phyloP scores from a whole-genome alignment of 2,797 vertebrate genomes.

The Botia kubotai region DNA sequence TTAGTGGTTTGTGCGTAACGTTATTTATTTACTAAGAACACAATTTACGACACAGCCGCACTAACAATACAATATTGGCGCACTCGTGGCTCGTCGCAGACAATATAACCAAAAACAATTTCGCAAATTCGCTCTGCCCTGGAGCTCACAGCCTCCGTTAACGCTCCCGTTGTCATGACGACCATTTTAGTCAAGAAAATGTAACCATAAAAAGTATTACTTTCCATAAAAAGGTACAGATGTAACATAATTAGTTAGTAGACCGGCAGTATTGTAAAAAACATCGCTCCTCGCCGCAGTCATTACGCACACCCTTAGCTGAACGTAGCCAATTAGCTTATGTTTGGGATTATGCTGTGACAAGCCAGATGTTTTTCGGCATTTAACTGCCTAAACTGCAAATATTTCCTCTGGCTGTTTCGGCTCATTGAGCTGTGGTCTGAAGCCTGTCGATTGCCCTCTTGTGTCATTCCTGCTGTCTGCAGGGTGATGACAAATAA shows the following conservation, averaged over 20 bases:
- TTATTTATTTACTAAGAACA: too few relatives aligned
- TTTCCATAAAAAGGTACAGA: too few relatives aligned
- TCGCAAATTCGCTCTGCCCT: too few relatives aligned
- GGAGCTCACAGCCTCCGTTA: too few relatives aligned
- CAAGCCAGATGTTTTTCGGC: conserved; percentile 46
- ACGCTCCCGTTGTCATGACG: too few relatives aligned
- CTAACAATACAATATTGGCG: too few relatives aligned
- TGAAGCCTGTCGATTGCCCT: conserved; percentile 28
- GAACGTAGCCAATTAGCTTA: conserved; percentile 46
- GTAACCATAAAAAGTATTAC: too few relatives aligned
- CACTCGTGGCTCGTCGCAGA: too few relatives aligned
- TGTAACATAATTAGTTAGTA: too few relatives aligned
- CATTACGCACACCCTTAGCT: conserved; percentile 36
- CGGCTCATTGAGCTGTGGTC: not conserved
- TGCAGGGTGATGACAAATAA: conserved; percentile 31
- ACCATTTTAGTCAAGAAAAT: too few relatives aligned
- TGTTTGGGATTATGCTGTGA: conserved; percentile 48
- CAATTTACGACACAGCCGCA: too few relatives aligned
- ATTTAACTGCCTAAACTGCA: conserved; percentile 46
- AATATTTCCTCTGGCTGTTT: conserved; percentile 34
- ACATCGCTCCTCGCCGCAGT: not conserved
- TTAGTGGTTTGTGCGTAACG: not conserved
- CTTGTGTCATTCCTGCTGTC: conserved; percentile 20
- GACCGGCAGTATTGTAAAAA: not conserved
- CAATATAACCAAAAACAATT: too few relatives aligned